Conservation (phyloP, 1,140 invertebrate species). For the Dreissena rostriformis region DNA sequence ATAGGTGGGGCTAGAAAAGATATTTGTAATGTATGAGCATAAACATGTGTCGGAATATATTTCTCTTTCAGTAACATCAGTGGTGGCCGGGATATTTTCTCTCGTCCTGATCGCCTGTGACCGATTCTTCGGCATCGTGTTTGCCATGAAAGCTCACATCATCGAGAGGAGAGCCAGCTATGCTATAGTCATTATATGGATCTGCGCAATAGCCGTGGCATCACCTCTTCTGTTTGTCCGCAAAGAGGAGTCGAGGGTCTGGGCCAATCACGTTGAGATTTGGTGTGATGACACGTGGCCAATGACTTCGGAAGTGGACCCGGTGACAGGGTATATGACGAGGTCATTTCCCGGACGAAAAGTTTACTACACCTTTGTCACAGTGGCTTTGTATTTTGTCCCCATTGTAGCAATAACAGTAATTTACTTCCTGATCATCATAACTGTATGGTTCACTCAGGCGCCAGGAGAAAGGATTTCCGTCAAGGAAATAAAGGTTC, state of each 20-base stretch:
- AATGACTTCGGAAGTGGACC: conserved; percentile 39
- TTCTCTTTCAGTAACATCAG: conserved; percentile 78
- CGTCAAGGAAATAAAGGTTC: conserved; percentile 73
- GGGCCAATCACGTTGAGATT: conserved; percentile 76
- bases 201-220: conserved; percentile 78
- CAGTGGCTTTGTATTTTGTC: conserved; percentile 82
- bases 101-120: conserved; percentile 83
- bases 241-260: conserved; percentile 63
- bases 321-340: conserved; percentile 48
- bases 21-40: no score
- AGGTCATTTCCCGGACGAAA: conserved; percentile 59
- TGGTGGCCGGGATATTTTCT: conserved; percentile 83
- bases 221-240: conserved; percentile 79
- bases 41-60: not conserved
- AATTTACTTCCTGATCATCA: conserved; percentile 82
- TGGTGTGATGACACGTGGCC: conserved; percentile 80
- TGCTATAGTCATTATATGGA: conserved; percentile 82
- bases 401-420: conserved; percentile 82
- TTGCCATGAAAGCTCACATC: conserved; percentile 80
- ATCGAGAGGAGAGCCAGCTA: conserved; percentile 74
- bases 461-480: conserved; percentile 72
- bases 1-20: no score
- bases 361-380: conserved; percentile 81
- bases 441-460: conserved; percentile 76
- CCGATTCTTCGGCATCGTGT: conserved; percentile 81